Evolutionary conservation across 2,888 invertebrate genomes (phyloP).

Genomic region (Eupsilia transversa): DNA sequence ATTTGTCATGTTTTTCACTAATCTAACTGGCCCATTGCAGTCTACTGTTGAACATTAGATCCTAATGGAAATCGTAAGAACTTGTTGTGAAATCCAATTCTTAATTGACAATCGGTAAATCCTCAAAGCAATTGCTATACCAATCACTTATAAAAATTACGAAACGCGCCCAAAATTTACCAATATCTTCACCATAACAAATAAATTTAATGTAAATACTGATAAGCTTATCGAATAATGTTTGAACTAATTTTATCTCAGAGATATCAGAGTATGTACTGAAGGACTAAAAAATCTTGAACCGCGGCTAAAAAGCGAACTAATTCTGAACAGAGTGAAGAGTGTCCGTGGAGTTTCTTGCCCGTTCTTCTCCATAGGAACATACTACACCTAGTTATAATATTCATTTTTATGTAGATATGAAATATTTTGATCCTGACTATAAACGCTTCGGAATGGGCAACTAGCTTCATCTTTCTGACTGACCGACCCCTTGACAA

Average conservation of each 20-base stretch:
- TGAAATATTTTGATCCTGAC: too few relatives aligned
- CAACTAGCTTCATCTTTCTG: neutral
- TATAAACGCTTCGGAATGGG: too few relatives aligned
- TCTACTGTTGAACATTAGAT: neutral
- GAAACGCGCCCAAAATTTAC: slow-evolving; percentile 14
- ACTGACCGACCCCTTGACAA: neutral
- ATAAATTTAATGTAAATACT: slow-evolving; percentile 18
- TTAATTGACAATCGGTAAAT: neutral
- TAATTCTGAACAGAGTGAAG: neutral
- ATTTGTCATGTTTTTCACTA: too few relatives aligned
- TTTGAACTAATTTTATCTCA: slow-evolving; percentile 31
- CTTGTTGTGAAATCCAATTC: neutral
- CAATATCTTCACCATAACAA: slow-evolving; percentile 33
- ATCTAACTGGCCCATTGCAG: too few relatives aligned
- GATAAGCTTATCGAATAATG: slow-evolving; percentile 36
- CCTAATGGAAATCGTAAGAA: neutral
- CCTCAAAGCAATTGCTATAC: neutral
- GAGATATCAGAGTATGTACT: neutral
- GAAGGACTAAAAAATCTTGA: slow-evolving; percentile 6
- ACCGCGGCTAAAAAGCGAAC: neutral
- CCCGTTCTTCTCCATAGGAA: neutral
- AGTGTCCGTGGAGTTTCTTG: neutral
- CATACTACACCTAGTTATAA: too few relatives aligned
- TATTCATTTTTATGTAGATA: too few relatives aligned
- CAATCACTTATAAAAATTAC: neutral